These are phyloP conservation scores for Mustela lutreola DNA, from an alignment of 2,113 vertebrate genomes.

Conservation along the genomic window DNA sequence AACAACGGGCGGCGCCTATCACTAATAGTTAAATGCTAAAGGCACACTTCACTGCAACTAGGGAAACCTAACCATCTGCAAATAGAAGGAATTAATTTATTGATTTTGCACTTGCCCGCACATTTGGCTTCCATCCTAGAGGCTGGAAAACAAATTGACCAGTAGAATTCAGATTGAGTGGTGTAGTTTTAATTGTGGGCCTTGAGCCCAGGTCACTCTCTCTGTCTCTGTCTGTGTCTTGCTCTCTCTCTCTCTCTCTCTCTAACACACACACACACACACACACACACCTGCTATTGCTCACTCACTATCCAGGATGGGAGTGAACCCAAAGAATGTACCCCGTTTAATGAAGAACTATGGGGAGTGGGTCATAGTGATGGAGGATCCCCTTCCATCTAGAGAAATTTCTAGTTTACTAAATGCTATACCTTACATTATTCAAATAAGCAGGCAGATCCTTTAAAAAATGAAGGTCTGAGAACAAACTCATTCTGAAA, in stretches of 20 bases:
- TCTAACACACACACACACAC: neutral
- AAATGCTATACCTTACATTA: neutral
- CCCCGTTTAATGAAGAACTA: neutral
- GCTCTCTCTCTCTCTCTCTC: neutral
- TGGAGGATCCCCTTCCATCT: neutral
- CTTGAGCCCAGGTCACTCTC: neutral
- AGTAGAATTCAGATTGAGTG: conserved; percentile 27
- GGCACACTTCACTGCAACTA: neutral
- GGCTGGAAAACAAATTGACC: neutral
- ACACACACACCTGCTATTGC: neutral
- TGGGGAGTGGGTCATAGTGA: neutral
- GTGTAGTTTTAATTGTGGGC: neutral
- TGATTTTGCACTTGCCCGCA: conserved; percentile 31
- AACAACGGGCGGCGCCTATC: neutral
- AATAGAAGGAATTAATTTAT: neutral
- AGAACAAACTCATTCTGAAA: neutral
- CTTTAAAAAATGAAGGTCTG: conserved; percentile 9
- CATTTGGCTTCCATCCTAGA: conserved; percentile 29
- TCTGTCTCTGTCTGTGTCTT: neutral
- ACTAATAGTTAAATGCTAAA: neutral
- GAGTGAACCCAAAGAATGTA: neutral
- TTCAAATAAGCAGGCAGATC: neutral
- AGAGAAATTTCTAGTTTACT: neutral
- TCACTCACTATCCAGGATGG: neutral
- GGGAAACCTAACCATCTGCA: conserved; percentile 44